Evolutionary conservation across 2,888 invertebrate genomes (phyloP), one percentile per base, ranked within the genome.

Genomic region (Ichneumoninae sp.): DNA sequence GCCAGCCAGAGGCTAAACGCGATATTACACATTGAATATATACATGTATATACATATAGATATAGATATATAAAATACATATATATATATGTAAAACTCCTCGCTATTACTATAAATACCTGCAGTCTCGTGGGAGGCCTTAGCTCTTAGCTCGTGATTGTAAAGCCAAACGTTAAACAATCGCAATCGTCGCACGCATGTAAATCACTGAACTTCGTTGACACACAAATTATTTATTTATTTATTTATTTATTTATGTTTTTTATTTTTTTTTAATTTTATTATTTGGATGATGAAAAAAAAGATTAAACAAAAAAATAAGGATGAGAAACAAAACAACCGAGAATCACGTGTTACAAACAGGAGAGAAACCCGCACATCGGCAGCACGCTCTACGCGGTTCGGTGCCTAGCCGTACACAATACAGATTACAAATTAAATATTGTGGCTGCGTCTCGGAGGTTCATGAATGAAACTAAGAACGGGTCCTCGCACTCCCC

Each of bases 391-490:
- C 54, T 54, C 92, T 92, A 91, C 91, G 90, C 54, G 54, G 54
- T 54, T 54, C 91, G 90, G 88, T 86, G 86, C 40, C 89, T 90
- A 50, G 87, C 90, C 91, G 91, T 90, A 91, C 90, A 92, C 91
- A 91, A 91, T 90, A 92, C 91, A 90, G 90, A 91, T 91, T 90
- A 91, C 91, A 90, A 90, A 90, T 92, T 90, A 89, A 90, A 90
- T 92, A 90, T 91, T 91, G 82, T 83, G 85, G 76, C 86, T 74
- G 78, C 85, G 87, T 85, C 87, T 87, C 88, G 89, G 89, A 87
- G 89, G 91, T 91, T 92, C 93, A 93, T 93, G 93, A 93, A 93
- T 93, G 93, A 93, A 93, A 93, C 92, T 91, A 89, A 92, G 86
- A 90, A 90, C 92, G 88, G 90, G 87, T 88, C 88, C 87, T 86